phyloP scores from a whole-genome alignment of 2,888 invertebrate genomes.

The Meiosimyza platycephala region DNA sequence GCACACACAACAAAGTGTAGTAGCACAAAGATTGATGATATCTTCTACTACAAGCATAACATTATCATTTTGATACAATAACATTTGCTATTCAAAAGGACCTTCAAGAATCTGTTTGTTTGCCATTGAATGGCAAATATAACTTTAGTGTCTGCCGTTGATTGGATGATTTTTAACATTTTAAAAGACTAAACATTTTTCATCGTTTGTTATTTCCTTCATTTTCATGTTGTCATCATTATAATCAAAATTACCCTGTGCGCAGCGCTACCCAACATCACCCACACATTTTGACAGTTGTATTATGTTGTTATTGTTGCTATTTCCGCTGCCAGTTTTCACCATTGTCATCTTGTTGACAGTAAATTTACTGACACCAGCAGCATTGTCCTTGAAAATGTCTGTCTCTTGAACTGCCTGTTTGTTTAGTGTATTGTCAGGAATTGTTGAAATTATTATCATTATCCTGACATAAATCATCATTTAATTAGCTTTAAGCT shows the following conservation, averaged over 20 bases:
- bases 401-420: neutral
- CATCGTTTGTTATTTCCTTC: neutral
- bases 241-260: neutral
- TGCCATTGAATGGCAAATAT: neutral
- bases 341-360: slow-evolving; percentile 20
- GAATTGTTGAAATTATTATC: slow-evolving; percentile 55
- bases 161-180: no score
- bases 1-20: slow-evolving; percentile 50
- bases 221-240: neutral
- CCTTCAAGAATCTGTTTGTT: neutral
- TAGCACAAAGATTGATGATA: slow-evolving; percentile 62
- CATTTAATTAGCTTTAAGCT: slow-evolving; percentile 59
- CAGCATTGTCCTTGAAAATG: neutral
- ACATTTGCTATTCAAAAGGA: neutral
- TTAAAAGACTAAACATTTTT: neutral
- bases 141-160: neutral
- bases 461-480: slow-evolving; percentile 61
- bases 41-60: slow-evolving; percentile 34
- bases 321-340: slow-evolving; percentile 27
- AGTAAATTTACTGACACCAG: slow-evolving; percentile 10
- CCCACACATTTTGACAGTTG: slow-evolving; percentile 37
- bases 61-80: neutral
- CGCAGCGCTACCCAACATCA: neutral
- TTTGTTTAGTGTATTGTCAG: neutral
- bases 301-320: slow-evolving; percentile 34